Evolutionary conservation across 2,113 vertebrate genomes (phyloP), one percentile per base, ranked within the genome.

Genomic region (Pteruthius melanotis): DNA sequence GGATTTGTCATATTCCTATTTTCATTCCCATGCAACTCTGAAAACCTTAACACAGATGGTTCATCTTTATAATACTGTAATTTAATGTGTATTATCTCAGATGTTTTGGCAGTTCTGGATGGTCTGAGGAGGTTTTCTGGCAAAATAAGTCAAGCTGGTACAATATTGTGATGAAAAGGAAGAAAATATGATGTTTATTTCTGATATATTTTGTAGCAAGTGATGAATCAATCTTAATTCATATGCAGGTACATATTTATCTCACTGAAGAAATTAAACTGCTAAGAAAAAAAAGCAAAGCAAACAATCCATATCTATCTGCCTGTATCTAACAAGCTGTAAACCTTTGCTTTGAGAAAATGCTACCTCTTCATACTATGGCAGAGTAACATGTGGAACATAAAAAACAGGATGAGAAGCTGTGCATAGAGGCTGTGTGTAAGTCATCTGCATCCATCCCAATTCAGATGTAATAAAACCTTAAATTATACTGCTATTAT

Each of bases 81-180:
- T 88, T 90, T 69, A 89, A 50, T 65, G 42, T 87, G 59, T 56
- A 63, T 94, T 94, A 60, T 86, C 78, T 95, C 71, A 94, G 75
- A 83, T 90, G 39, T 86, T 95, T 90, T 90, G 82, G 90, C 84
- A 74, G 71, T 80, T 88, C 75, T 90, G 54, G 54, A 72, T 80
- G 75, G 61, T 78, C 56, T 83, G 81, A 78, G 68, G 56, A 91
- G 20, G 78, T 61, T 88, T 72, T 64, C 90, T 97, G 87, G 80
- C 70, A 85, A 85, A 83, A 80, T 13, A 35, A 52, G 39, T 90
- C 77, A 93, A 93, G 44, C n/a, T 88, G n/a, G 19, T 94, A 78
- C 59, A 93, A 87, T 92, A 96, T 72, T 90, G 66, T 85, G 76
- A 94, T 93, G 65, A 96, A 95, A 89, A 78, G 54, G 59, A 95